A percentile compares a stretch with the other conserved stretches of the same genome.
phyloP scores from a whole-genome alignment of 2,113 vertebrate species.

The Merops nubicus region DNA sequence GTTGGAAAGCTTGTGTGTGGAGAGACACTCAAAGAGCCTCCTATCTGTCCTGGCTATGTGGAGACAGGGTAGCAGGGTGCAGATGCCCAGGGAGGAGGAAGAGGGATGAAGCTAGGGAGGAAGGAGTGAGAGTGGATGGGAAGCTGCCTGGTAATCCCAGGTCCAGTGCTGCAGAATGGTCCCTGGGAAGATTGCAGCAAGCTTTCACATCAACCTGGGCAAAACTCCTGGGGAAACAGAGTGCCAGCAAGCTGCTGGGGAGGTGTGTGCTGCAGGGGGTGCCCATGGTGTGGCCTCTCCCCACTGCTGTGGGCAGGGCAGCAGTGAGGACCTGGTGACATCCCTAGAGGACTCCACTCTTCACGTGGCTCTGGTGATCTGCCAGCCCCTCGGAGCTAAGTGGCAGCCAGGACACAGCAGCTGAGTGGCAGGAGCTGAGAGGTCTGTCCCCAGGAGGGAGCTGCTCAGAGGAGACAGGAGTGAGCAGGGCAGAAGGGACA shows the following conservation, averaged over 20 bases:
- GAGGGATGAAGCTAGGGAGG: neutral
- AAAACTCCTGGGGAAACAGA: neutral
- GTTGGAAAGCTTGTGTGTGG: neutral
- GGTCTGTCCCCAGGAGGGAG: neutral
- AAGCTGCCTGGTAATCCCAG: neutral
- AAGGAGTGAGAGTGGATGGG: neutral
- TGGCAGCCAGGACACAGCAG: fast-evolving
- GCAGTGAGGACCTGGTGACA: neutral
- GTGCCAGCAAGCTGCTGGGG: neutral
- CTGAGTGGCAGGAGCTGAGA: neutral
- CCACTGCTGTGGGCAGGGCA: fast-evolving
- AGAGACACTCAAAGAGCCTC: neutral
- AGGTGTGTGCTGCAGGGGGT: neutral
- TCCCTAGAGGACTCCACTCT: neutral
- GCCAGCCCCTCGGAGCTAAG: neutral
- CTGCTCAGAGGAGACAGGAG: neutral
- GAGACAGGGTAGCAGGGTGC: neutral
- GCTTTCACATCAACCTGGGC: neutral
- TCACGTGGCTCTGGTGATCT: neutral
- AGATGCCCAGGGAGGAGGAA: neutral
- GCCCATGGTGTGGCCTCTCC: fast-evolving
- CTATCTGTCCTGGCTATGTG: neutral
- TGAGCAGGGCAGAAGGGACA: neutral
- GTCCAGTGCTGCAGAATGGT: neutral
- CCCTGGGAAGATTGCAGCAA: neutral